Conservation (phyloP, 2,113 vertebrate genomes). For the Prunella himalayana region DNA sequence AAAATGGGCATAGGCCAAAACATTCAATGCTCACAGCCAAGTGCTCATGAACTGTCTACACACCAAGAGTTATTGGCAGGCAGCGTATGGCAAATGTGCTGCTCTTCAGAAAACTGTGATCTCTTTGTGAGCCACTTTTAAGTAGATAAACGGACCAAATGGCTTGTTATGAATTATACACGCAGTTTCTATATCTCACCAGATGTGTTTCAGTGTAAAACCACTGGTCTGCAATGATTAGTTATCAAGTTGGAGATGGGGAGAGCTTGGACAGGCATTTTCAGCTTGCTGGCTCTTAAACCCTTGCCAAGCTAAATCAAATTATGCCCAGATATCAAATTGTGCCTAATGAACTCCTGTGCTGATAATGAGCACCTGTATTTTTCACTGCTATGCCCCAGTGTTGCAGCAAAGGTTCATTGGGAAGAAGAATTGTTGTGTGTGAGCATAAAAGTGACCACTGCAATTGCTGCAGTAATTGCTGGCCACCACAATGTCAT, state of each 20-base stretch:
- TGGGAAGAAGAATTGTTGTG: background rate
- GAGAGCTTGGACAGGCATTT: background rate
- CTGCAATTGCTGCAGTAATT: background rate
- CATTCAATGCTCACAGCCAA: background rate
- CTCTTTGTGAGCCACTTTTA: constrained; percentile 20
- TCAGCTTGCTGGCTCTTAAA: background rate
- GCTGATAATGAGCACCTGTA: background rate
- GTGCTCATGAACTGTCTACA: constrained; percentile 27
- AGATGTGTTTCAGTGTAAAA: constrained; percentile 52
- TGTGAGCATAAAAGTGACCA: background rate
- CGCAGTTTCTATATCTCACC: background rate
- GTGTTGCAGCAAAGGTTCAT: background rate
- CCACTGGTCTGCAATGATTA: background rate
- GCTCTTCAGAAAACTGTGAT: constrained; percentile 34
- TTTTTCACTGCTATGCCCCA: background rate
- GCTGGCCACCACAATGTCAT: background rate
- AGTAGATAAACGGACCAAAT: constrained; percentile 15
- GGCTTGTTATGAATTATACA: constrained; percentile 6
- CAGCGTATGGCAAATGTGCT: constrained; percentile 21
- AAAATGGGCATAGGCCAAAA: constrained; percentile 52
- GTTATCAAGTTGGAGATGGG: background rate
- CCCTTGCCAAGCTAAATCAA: background rate
- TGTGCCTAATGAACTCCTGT: background rate
- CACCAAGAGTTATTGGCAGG: constrained; percentile 39
- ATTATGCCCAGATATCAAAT: constrained; percentile 4